Conservation (phyloP, 2,113 vertebrate species). For the Cisticola juncidis region DNA sequence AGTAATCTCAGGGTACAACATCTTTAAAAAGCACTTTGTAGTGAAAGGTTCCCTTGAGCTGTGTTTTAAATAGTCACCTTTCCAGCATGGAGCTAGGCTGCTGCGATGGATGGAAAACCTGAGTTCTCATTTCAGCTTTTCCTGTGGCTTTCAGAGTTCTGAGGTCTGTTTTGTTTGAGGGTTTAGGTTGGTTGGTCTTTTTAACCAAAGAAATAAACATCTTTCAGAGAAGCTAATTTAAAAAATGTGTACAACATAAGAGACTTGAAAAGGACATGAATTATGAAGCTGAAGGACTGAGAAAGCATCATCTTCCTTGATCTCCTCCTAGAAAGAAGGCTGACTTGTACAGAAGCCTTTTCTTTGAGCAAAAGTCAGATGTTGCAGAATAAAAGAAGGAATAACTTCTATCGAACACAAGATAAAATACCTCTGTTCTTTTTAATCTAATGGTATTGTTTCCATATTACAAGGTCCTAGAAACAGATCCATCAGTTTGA, state of each 20-base stretch:
- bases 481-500: constrained; percentile 36
- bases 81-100: neutral
- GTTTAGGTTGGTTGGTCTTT: neutral
- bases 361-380: neutral
- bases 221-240: neutral
- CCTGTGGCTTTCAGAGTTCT: neutral
- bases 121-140: neutral
- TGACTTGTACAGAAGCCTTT: neutral
- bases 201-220: neutral
- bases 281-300: constrained; percentile 16
- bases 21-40: constrained; percentile 15
- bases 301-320: neutral
- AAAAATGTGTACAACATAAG: neutral
- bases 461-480: neutral
- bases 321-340: neutral
- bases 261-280: neutral
- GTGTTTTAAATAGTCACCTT: neutral
- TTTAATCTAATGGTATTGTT: constrained; percentile 14
- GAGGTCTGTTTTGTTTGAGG: neutral
- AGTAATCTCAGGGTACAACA: neutral
- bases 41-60: neutral
- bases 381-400: neutral
- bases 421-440: neutral
- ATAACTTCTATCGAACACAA: neutral
- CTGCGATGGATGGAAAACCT: neutral